These are phyloP conservation scores for Sebastes taczanowskii DNA, from an alignment of 2,797 vertebrate genomes.

Conservation along the genomic window DNA sequence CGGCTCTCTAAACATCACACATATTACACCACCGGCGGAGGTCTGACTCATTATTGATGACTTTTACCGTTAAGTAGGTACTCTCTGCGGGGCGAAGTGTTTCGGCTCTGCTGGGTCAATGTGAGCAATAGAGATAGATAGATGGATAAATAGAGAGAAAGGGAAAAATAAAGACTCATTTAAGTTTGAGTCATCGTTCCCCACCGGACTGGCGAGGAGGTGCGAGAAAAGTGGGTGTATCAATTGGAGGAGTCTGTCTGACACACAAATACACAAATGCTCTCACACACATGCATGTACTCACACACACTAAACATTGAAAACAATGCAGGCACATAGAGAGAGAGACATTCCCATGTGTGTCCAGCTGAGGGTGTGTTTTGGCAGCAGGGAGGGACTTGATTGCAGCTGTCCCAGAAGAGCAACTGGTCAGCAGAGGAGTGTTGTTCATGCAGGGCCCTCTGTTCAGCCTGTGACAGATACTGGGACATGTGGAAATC, in stretches of 20 bases:
- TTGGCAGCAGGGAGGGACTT: conserved; percentile 45
- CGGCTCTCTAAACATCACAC: conserved; percentile 19
- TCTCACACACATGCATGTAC: not conserved
- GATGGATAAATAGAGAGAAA: not conserved
- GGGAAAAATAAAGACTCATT: conserved; percentile 44
- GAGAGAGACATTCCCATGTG: conserved; percentile 38
- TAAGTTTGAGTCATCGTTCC: conserved; percentile 71
- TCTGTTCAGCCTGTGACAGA: conserved; percentile 6
- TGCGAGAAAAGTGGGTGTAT: conserved; percentile 71
- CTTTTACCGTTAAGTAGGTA: conserved; percentile 56
- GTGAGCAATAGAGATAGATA: not conserved
- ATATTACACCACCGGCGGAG: conserved; percentile 16
- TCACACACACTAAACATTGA: conserved; percentile 13
- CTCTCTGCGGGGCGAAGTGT: conserved; percentile 27
- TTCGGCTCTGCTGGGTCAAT: conserved; percentile 21
- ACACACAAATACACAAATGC: conserved; percentile 29
- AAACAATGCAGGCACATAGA: conserved; percentile 21
- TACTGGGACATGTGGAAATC: conserved; percentile 7
- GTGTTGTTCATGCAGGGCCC: conserved; percentile 10
- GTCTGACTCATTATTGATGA: conserved; percentile 64
- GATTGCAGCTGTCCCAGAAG: conserved; percentile 58
- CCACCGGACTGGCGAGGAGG: conserved; percentile 62
- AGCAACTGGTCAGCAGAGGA: conserved; percentile 60
- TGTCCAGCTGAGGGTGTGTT: conserved; percentile 42
- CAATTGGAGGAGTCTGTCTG: conserved; percentile 65